These are phyloP conservation scores for Pelagia noctiluca DNA, from an alignment of 30 jellyfish, hydroid and myxozoan species.

Conservation along the genomic window DNA sequence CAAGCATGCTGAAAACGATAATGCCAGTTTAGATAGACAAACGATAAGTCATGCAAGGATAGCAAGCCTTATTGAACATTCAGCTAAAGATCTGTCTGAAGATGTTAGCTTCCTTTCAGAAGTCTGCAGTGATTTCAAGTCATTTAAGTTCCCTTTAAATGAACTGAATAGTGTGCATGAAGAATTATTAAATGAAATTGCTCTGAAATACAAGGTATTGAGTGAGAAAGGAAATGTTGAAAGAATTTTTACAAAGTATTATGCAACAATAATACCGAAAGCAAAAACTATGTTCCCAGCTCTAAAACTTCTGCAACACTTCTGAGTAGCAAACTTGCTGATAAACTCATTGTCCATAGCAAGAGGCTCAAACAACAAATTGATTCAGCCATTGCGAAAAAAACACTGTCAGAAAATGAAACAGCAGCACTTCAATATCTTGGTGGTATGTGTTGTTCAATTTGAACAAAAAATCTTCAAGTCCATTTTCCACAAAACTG, in stretches of 20 bases:
- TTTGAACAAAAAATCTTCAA: slow-evolving; percentile 24
- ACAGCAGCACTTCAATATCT: slow-evolving; percentile 48
- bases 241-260: too few relatives aligned
- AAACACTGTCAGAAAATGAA: slow-evolving; percentile 26
- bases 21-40: neutral
- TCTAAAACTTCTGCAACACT: neutral
- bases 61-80: neutral
- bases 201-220: neutral
- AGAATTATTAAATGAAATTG: neutral
- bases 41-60: neutral
- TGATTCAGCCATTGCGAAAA: neutral
- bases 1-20: neutral
- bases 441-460: slow-evolving; percentile 56
- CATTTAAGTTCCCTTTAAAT: neutral
- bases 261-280: neutral
- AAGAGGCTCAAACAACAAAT: neutral
- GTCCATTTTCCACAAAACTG: neutral
- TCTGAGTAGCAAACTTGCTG: neutral
- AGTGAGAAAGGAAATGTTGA: neutral
- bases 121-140: neutral
- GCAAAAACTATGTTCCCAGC: neutral
- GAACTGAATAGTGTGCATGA: neutral
- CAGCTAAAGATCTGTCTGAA: neutral
- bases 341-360: neutral
- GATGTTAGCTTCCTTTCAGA: neutral